Evolutionary conservation across 2,797 vertebrate species (phyloP), one percentile per base, ranked within the genome.

Genomic region (Uromys caudimaculatus): DNA sequence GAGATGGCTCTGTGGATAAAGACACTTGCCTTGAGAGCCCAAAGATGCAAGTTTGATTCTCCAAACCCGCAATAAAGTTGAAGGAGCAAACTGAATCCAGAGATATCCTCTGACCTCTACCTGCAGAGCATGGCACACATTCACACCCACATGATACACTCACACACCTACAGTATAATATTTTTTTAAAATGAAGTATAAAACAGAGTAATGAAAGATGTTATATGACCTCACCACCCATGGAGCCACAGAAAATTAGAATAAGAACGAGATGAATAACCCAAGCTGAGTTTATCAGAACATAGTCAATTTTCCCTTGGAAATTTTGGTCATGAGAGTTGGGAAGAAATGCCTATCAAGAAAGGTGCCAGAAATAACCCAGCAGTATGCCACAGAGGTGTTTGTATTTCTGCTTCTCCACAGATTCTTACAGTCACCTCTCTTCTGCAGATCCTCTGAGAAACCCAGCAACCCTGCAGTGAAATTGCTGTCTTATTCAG

Each of bases 401-500:
- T 11, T 77, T 64, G n/a, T 6, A 2, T 90, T 87, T 91, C 47
- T 23, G 6, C 23, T 38, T 9, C 90, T n/a, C 47, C 17, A 32
- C 47, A 52, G 69, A 54, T 6, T 76, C 47, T n/a, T 3, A 0
- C 32, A n/a, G 7, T 0, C 14, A 83, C 17, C 8, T 90, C 19
- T 79, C 60, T 54, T 38, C n/a, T 2, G 2, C 32, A 41, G 27
- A 52, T 79, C 9, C 44, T 86, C 85, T 44, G 54, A 77, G 32
- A 89, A 32, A 19, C 19, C 14, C 24, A 77, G 41, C 3, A 38
- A 47, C 13, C 60, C 56, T 44, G 44, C 32, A 38, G 17, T 71
- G 78, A 87, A 95, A 88, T 52, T n/a, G 3, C 41, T 88, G 2
- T n/a, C 54, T 92, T 85, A 0, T 87, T 93, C 41, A 67, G 52